A percentile compares a stretch with the other conserved stretches of the same genome.
These are phyloP conservation scores for Cyprinodon brontotheroides DNA, from an alignment of 2,113 vertebrate species.

Conservation along the genomic window DNA sequence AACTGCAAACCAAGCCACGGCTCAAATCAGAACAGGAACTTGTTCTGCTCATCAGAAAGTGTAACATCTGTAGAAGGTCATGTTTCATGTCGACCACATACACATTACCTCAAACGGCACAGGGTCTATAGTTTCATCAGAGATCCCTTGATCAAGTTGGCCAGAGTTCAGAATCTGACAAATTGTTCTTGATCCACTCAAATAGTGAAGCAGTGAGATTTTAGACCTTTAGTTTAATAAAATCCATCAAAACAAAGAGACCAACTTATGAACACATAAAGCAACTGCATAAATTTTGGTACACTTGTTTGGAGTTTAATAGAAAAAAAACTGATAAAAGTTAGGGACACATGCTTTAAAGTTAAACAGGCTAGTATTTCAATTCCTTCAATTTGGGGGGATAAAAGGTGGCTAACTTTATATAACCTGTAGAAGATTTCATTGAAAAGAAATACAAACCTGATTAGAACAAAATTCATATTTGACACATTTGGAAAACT, in stretches of 20 bases:
- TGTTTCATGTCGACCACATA: neutral
- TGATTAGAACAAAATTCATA: neutral
- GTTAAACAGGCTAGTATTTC: too few species aligned
- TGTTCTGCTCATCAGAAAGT: neutral
- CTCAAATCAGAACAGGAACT: neutral
- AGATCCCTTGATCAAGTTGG: neutral
- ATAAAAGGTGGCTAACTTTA: neutral
- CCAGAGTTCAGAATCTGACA: neutral
- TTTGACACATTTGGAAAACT: neutral
- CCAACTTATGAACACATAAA: neutral
- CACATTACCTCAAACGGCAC: neutral
- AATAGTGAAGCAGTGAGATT: too few species aligned
- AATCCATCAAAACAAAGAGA: neutral
- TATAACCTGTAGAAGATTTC: neutral
- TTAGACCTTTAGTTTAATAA: neutral
- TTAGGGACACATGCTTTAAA: neutral
- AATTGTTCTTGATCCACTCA: neutral
- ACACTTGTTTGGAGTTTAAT: neutral
- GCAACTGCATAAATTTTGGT: neutral
- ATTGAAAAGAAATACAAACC: neutral
- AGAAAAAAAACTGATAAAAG: neutral
- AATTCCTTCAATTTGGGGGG: too few species aligned
- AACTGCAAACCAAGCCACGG: too few species aligned
- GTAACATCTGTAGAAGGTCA: neutral
- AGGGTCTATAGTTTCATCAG: neutral